Conservation (phyloP, 2,797 vertebrate species). For the Tiaroga cobitis region DNA sequence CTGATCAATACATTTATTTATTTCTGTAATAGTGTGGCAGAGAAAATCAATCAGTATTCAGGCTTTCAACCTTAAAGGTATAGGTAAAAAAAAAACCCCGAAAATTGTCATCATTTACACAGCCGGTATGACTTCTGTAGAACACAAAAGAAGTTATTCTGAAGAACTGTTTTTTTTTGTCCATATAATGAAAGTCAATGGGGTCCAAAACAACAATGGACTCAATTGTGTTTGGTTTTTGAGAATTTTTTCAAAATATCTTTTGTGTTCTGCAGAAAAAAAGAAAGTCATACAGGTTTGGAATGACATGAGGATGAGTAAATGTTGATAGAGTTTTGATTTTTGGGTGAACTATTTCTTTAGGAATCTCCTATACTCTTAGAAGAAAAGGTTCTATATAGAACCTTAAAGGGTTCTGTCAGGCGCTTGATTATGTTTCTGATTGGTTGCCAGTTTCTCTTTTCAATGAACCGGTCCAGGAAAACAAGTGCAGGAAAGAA, state of each 20-base stretch:
- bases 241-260: background rate
- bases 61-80: background rate
- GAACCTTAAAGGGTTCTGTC: background rate
- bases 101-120: background rate
- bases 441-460: background rate
- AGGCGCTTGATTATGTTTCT: background rate
- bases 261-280: background rate
- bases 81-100: background rate
- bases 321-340: background rate
- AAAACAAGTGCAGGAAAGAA: conserved; percentile 27
- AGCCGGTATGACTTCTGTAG: background rate
- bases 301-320: background rate
- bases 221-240: background rate
- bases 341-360: background rate
- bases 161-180: background rate
- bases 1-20: background rate
- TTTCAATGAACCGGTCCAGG: conserved; percentile 13
- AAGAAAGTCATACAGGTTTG: background rate
- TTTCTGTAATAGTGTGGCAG: background rate
- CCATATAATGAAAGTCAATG: background rate
- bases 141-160: background rate
- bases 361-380: background rate
- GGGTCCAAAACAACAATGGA: background rate
- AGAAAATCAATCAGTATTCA: background rate
- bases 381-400: background rate